These are phyloP conservation scores for Crotalus helleri DNA, from an alignment of 2,113 vertebrate genomes.

Conservation along the genomic window DNA sequence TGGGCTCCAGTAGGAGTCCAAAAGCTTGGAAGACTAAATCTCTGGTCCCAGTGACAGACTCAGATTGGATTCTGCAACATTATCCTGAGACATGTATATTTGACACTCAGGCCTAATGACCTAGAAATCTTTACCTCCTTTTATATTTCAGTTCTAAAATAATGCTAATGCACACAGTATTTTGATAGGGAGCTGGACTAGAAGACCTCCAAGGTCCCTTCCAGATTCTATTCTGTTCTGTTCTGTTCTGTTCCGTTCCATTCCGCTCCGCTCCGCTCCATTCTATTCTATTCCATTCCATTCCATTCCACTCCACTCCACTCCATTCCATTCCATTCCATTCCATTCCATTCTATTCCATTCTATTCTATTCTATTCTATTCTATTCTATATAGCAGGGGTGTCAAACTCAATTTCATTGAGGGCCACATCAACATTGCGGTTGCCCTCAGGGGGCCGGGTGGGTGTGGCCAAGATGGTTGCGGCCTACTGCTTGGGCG, in stretches of 20 bases:
- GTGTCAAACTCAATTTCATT: too few species aligned
- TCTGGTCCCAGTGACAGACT: neutral
- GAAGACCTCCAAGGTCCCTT: too few species aligned
- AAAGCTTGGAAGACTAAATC: neutral
- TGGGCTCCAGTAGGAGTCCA: neutral
- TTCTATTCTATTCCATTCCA: accelerated
- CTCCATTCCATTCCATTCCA: accelerated
- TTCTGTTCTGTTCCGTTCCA: too few species aligned
- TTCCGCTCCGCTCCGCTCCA: accelerated
- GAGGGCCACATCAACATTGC: too few species aligned
- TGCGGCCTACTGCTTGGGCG: too few species aligned
- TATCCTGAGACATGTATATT: neutral
- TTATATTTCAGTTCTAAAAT: neutral
- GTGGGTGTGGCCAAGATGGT: too few species aligned
- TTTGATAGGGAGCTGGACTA: neutral
- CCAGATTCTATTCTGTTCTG: too few species aligned
- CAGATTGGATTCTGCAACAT: neutral
- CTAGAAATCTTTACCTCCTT: neutral
- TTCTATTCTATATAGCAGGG: too few species aligned
- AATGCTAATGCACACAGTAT: neutral
- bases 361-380: too few species aligned
- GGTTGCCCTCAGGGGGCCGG: too few species aligned
- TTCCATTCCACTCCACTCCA: accelerated
- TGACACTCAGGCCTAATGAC: neutral
- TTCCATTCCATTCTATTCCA: too few species aligned